A percentile compares a stretch with the other conserved stretches of the same genome.
Conservation (phyloP, 2,113 vertebrate genomes). For the Cervus canadensis region DNA sequence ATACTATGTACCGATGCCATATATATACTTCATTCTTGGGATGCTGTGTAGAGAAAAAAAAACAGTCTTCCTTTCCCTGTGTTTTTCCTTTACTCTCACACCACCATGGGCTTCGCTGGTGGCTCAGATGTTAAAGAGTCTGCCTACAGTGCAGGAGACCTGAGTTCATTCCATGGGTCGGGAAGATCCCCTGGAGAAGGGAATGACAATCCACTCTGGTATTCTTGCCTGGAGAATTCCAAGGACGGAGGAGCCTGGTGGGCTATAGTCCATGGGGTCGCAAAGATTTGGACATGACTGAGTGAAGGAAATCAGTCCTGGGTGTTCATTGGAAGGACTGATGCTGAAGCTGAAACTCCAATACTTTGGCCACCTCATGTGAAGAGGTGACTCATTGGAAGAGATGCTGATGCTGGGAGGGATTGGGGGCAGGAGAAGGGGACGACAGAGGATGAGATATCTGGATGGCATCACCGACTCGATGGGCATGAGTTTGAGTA, state of each 20-base stretch:
- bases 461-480: too few species aligned
- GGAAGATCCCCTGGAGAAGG: neutral
- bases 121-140: neutral
- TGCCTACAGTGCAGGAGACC: neutral
- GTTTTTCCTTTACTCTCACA: neutral
- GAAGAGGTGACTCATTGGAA: too few species aligned
- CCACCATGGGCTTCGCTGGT: neutral
- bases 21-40: too few species aligned
- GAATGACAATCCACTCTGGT: neutral
- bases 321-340: too few species aligned
- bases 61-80: neutral
- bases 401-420: too few species aligned
- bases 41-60: neutral
- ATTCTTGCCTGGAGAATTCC: neutral
- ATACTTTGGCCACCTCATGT: too few species aligned
- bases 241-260: fast-evolving
- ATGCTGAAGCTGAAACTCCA: too few species aligned
- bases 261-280: neutral
- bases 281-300: neutral
- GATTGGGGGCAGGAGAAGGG: too few species aligned
- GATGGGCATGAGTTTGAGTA: too few species aligned
- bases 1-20: neutral
- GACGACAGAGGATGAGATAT: too few species aligned
- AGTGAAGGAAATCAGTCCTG: neutral
- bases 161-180: neutral